Base-by-base conservation (phyloP, 2,113 vertebrate genomes). In the Pelodiscus sinensis region DNA sequence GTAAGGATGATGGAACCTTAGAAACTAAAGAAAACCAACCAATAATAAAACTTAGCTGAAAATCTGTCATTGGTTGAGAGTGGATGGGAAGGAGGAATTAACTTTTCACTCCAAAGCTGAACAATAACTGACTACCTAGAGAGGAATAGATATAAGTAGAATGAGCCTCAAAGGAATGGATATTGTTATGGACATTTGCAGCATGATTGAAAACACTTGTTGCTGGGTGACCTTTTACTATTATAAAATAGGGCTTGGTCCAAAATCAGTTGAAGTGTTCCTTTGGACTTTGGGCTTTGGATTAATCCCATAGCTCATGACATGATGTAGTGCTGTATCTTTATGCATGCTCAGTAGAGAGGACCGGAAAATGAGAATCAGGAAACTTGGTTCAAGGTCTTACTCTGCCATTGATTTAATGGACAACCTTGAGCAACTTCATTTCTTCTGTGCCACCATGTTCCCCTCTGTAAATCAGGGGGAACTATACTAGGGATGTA, bases 271-370 rank as follows among this genome's bases (percentile, higher is more conserved):
- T 22, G 65, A 27, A 82, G 6, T 12, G 52, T 15, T 51, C 7
- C 31, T 24, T n/a, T 31, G 51, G 88, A 29, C 16, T n/a, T 2
- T 1, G 55, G 82, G 4, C 54, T 87, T 54, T 79, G 85, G 52
- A 2, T 21, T 3, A 73, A 73, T 21, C 68, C 73, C 35, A 50
- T 2, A 15, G 29, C 22, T 16, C 0, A 1, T 50, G 35, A 60
- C 52, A 57, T 77, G 84, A 38, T 29, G n/a, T 0, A 0, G 25
- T 16, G 2, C n/a, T 3, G 0, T 4, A 21, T 2, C 35, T 86
- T 51, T 57, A 18, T 56, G 27, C 1, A 0, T 8, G 1, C 54
- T 54, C 22, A 24, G 12, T 27, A 21, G 60, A 1, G 9, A 57
- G 57, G 75, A 83, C 31, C 11, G 65, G 2, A 5, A 21, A 29